Conservation (phyloP, 2,888 invertebrate species). For the Heteromurus nitidus region DNA sequence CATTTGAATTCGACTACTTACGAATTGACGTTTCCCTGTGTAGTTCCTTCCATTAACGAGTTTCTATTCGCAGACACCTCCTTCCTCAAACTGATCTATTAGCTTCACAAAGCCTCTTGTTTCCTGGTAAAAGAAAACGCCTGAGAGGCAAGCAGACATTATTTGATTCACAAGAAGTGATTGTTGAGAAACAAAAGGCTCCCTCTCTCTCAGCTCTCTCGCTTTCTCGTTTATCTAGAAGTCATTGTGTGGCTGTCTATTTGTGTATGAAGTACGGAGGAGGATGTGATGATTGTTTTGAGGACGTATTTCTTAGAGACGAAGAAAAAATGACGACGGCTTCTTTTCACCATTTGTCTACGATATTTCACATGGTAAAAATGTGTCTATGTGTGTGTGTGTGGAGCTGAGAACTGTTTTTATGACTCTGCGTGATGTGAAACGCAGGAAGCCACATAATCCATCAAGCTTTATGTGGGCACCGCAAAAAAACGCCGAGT, state of each 20-base stretch:
- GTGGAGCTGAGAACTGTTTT: constrained; percentile 7
- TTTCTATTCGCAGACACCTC: no score
- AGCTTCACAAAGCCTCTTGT: no score
- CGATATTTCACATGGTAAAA: constrained; percentile 40
- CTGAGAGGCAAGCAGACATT: no score
- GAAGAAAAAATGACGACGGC: neutral
- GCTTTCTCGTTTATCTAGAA: neutral
- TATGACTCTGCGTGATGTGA: constrained; percentile 33
- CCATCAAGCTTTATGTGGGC: constrained; percentile 46
- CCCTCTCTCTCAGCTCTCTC: neutral
- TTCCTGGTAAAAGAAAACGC: no score
- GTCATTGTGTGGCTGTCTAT: neutral
- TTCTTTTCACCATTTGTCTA: constrained; percentile 25
- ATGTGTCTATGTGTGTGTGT: neutral
- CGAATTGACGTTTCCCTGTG: no score
- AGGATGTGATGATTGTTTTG: neutral
- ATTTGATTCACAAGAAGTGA: neutral
- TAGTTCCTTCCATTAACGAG: no score
- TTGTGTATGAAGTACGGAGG: neutral
- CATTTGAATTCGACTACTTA: no score
- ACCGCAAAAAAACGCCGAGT: constrained; percentile 15
- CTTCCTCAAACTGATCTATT: no score
- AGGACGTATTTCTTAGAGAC: neutral
- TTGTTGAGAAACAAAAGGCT: neutral
- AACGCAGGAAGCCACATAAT: constrained; percentile 48